Evolutionary conservation across 2,113 vertebrate species (phyloP), one percentile per base, ranked within the genome.

Genomic region (Ailurus styani): DNA sequence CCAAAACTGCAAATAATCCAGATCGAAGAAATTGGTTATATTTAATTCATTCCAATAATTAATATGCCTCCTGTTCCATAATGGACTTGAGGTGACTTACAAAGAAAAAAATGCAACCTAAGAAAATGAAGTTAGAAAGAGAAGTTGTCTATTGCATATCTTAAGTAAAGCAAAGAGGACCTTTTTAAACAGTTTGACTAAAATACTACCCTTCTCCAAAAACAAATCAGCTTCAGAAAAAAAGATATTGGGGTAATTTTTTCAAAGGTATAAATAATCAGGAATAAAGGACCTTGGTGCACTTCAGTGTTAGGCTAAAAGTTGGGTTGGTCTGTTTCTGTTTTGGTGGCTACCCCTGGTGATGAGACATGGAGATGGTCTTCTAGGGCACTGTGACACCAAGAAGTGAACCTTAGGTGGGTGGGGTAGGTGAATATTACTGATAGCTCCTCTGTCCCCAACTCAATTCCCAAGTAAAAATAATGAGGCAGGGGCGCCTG

Each of bases 1-100:
- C 25, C 55, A 87, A 97, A 95, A 78, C 6, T 84, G 15, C 14
- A 84, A 93, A 90, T 85, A 75, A 97, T 37, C 17, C 37, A 93
- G 87, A 54, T 29, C 86, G 72, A 96, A 40, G 23, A 93, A 75
- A 82, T 18, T 3, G 3, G 81, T 81, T 75, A 57, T 81, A 77
- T 68, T 92, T 64, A 54, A 73, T 73, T 88, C 11, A 87, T 86
- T 90, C 86, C 37, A 75, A n/a, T 54, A 86, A 68, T 85, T 75
- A 81, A 81, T 60, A 73, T 52, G 54, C 34, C 40, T 68, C 82
- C 34, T 75, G 25, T 75, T 89, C 47, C 62, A 86, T 73, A 79
- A 89, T 68, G 34, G 34, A 85, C 86, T 84, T 81, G 31, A 86
- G 68, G 29, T 77, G 42, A 90, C 50, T 82, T 82, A 55, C 81